phyloP scores from a whole-genome alignment of 2,113 vertebrate species.

The Prinia subflava region DNA sequence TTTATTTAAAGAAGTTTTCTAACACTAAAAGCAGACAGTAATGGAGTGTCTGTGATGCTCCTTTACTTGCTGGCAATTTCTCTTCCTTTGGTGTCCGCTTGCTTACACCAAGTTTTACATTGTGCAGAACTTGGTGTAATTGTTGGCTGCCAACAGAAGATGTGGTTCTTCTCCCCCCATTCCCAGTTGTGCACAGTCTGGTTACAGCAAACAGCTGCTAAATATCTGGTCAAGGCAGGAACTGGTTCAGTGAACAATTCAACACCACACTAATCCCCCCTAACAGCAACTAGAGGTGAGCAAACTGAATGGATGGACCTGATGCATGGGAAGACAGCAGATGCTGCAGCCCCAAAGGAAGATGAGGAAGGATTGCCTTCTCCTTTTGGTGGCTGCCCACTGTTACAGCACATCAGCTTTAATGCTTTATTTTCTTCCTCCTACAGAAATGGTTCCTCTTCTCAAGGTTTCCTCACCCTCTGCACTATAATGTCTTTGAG shows the following conservation, averaged over 20 bases:
- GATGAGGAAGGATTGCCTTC: background rate
- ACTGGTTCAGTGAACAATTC: background rate
- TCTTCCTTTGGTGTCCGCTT: background rate
- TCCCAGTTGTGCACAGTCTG: background rate
- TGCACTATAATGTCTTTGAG: background rate
- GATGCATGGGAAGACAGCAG: background rate
- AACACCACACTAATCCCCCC: background rate
- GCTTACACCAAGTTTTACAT: background rate
- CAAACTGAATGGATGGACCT: background rate
- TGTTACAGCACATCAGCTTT: background rate
- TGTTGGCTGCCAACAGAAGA: background rate
- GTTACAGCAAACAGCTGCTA: background rate
- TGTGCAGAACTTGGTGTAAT: background rate
- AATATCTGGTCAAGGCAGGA: background rate
- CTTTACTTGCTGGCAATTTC: background rate
- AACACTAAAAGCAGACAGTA: background rate
- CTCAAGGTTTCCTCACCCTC: background rate
- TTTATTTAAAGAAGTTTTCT: background rate
- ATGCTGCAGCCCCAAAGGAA: background rate
- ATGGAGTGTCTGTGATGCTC: background rate
- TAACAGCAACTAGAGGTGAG: background rate
- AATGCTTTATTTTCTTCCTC: background rate
- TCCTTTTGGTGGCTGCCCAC: background rate
- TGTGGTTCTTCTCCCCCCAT: rapidly evolving
- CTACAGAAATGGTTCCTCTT: background rate